Evolutionary conservation across 2,113 vertebrate species (phyloP).

Genomic region (Hippocampus mohnikei): DNA sequence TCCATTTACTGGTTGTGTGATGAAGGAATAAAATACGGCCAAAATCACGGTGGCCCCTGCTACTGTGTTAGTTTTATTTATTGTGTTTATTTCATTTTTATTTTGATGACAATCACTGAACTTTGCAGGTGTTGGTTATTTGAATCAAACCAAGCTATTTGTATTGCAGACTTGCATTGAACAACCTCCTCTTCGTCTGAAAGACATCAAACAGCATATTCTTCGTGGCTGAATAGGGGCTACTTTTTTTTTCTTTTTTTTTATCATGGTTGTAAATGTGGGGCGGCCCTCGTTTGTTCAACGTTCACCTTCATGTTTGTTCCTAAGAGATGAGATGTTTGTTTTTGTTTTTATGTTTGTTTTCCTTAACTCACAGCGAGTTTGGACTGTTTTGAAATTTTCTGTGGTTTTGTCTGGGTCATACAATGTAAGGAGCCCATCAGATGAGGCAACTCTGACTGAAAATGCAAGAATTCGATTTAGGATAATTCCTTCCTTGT

Average conservation of each 20-base stretch:
- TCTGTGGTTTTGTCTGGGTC: slow-evolving; percentile 44
- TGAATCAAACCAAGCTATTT: neutral
- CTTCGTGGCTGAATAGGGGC: slow-evolving; percentile 18
- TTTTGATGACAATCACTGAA: neutral
- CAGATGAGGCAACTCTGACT: slow-evolving; percentile 43
- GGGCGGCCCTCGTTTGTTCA: slow-evolving; percentile 52
- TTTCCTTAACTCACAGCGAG: slow-evolving; percentile 15
- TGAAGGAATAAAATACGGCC: neutral
- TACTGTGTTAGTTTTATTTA: neutral
- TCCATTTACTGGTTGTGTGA: neutral
- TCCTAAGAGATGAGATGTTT: slow-evolving; percentile 15
- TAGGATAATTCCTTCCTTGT: slow-evolving; percentile 55
- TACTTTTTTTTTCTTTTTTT: slow-evolving; percentile 30
- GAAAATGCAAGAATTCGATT: slow-evolving; percentile 34
- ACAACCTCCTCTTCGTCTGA: neutral
- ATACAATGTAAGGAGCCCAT: slow-evolving; percentile 41
- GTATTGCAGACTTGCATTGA: neutral
- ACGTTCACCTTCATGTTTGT: slow-evolving; percentile 9
- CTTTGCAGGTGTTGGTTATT: neutral
- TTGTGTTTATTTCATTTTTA: neutral
- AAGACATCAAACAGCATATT: neutral
- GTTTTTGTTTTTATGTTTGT: neutral
- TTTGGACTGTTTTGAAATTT: slow-evolving; percentile 38
- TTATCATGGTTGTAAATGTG: slow-evolving; percentile 44
- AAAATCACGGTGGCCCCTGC: neutral